phyloP scores from a whole-genome alignment of 1,140 invertebrate genomes.

The Eurosta solidaginis region DNA sequence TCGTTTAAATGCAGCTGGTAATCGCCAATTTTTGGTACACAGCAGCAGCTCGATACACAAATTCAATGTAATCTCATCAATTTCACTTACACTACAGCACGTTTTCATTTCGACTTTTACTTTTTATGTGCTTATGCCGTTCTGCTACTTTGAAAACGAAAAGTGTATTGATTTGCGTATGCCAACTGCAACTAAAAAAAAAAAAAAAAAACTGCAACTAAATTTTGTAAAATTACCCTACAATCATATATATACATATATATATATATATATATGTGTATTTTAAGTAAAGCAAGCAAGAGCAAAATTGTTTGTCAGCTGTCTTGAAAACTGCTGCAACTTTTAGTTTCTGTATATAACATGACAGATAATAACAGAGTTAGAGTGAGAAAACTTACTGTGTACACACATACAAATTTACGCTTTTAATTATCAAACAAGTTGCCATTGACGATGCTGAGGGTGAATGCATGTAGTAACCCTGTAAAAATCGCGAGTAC shows the following conservation, averaged over 20 bases:
- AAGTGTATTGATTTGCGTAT: background rate
- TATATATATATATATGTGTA: too few relatives aligned
- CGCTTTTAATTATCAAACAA: background rate
- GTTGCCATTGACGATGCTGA: background rate
- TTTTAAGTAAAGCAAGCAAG: conserved; percentile 6
- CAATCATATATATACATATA: too few relatives aligned
- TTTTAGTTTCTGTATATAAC: too few relatives aligned
- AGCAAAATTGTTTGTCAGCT: background rate
- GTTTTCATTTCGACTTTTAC: conserved; percentile 5
- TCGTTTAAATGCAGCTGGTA: too few relatives aligned
- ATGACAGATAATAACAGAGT: too few relatives aligned
- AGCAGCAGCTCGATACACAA: background rate
- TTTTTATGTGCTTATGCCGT: background rate
- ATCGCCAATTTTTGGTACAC: too few relatives aligned
- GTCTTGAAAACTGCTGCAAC: background rate
- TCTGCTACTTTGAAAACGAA: background rate
- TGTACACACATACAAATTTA: background rate
- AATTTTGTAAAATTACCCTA: background rate
- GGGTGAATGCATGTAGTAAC: background rate
- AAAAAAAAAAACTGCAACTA: background rate
- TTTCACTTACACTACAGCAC: conserved; percentile 21
- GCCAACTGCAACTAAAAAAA: background rate
- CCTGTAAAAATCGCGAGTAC: too few relatives aligned
- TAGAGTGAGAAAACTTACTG: background rate
- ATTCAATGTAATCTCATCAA: conserved; percentile 12